Evolutionary conservation across 2,797 vertebrate species (phyloP), one percentile per base, ranked within the genome.

Genomic region (Sorex maritimensis): DNA sequence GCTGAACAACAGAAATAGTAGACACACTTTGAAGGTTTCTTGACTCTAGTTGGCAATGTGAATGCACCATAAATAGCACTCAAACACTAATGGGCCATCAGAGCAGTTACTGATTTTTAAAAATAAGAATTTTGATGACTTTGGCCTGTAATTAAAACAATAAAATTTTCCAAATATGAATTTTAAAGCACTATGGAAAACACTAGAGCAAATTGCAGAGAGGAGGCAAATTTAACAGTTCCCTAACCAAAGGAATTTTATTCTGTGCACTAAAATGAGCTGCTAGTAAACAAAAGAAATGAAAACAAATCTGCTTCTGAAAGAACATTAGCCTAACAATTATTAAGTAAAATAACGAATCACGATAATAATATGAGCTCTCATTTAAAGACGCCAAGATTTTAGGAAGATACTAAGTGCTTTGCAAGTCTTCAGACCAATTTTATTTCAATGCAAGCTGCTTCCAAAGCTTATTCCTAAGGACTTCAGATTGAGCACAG

Each of bases 81-180:
- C 74, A 82, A 71, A 79, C 61, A 67, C 52, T 89, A 86, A 83
- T 78, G 63, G 14, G 28, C 58, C 34, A 24, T 84, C 81, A 87
- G 72, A 87, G 75, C 87, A 82, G 34, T 85, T 84, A 69, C 74
- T 30, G 3, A 81, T 24, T 92, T 94, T 82, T 82, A 58, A 89
- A 94, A 94, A 77, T 71, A 91, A 78, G 28, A 75, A 73, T 92
- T 91, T 91, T 8, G 17, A 49, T 77, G 78, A 63, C 85, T 90
- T 90, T 46, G 38, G n/a, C 24, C 69, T 69, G 30, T 69, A 92
- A 86, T 93, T 91, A 78, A 85, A 95, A 75, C 46, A 94, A 92
- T 94, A 65, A 90, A 93, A 21, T 81, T 94, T 94, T 77, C 86
- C 71, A 93, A 94, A 77, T 81, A 74, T 30, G 55, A 19, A 85